Conservation (phyloP, 2,888 invertebrate genomes). For the Cacoxenus indagator region DNA sequence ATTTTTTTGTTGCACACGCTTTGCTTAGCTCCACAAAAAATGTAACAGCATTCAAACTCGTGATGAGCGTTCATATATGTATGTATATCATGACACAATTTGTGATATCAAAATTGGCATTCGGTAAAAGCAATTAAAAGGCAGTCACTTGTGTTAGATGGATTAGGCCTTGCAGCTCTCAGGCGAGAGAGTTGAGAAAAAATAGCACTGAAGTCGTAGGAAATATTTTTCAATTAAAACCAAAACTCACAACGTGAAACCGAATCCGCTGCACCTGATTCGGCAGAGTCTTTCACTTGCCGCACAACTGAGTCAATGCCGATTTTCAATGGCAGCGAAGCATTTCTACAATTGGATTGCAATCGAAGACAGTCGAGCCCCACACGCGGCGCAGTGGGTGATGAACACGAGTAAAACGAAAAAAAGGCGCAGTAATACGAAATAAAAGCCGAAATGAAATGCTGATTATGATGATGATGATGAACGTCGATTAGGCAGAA, state of each 20-base stretch:
- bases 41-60: too few species aligned
- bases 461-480: constrained; percentile 35
- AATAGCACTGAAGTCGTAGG: neutral
- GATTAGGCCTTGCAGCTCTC: too few species aligned
- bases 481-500: constrained; percentile 41
- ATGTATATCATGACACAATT: too few species aligned
- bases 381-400: constrained; percentile 8
- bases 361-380: neutral
- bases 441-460: constrained; percentile 2
- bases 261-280: constrained; percentile 1
- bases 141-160: too few species aligned
- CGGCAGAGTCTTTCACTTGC: neutral
- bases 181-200: too few species aligned
- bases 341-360: neutral
- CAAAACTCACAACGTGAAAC: neutral
- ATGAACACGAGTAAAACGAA: neutral
- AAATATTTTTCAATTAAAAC: constrained; percentile 14
- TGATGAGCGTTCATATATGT: too few species aligned
- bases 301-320: neutral
- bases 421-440: neutral
- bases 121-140: too few species aligned
- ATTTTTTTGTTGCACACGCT: too few species aligned
- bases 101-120: too few species aligned
- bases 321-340: neutral
- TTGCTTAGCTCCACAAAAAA: too few species aligned